These are phyloP conservation scores for Tragopan temminckii DNA, from an alignment of 2,797 vertebrate genomes.

Conservation along the genomic window DNA sequence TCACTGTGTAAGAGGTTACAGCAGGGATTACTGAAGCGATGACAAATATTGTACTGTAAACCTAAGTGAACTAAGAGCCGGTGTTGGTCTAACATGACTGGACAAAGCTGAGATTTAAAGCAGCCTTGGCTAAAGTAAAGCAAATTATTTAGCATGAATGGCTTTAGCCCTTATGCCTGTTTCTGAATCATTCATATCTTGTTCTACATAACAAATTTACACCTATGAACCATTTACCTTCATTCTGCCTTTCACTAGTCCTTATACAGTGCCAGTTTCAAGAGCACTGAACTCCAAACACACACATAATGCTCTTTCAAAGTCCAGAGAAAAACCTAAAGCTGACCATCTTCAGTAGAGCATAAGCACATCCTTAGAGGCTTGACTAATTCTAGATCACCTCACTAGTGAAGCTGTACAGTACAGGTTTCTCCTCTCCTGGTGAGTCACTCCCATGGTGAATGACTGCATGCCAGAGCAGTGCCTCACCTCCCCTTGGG, in stretches of 20 bases:
- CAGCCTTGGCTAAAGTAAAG: slow-evolving; percentile 11
- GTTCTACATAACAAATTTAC: slow-evolving; percentile 10
- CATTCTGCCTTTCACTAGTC: slow-evolving; percentile 35
- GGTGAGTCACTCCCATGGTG: background rate
- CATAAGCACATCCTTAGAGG: slow-evolving; percentile 12
- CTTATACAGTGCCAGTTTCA: background rate
- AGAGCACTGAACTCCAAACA: slow-evolving; percentile 5
- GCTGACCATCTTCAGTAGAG: slow-evolving; percentile 11
- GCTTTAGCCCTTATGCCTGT: background rate
- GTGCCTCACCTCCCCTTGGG: background rate
- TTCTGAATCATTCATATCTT: slow-evolving; percentile 31
- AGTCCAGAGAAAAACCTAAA: background rate
- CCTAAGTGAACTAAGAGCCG: slow-evolving; percentile 7
- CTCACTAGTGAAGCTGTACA: background rate
- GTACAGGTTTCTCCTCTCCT: background rate
- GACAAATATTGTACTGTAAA: background rate
- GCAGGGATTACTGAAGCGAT: background rate
- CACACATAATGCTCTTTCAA: slow-evolving; percentile 8
- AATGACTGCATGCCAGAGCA: background rate
- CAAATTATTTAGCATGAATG: background rate
- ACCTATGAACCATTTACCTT: background rate
- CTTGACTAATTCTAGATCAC: slow-evolving; percentile 14
- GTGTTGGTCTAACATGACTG: background rate
- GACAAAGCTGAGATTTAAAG: slow-evolving; percentile 47
- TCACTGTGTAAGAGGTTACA: background rate